Evolutionary conservation across 2,888 invertebrate genomes (phyloP).

Genomic region (Liopterus haemorrhoidalis): DNA sequence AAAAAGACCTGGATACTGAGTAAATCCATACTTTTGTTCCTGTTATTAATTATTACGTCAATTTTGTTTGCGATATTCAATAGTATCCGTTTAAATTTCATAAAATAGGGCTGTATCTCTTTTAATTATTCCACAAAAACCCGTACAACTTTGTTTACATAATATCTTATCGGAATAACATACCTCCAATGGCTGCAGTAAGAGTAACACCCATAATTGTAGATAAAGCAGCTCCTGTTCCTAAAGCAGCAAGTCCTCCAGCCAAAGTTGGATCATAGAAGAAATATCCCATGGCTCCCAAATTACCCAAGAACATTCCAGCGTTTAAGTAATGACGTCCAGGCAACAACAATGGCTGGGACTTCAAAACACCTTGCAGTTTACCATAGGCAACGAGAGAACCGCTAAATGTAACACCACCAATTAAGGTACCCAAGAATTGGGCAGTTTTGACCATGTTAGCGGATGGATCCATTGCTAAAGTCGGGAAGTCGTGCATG

Average conservation of each 20-base stretch:
- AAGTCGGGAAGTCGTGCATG: slow-evolving; percentile 75
- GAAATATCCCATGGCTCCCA: slow-evolving; percentile 69
- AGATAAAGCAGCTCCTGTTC: slow-evolving; percentile 69
- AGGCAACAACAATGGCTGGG: slow-evolving; percentile 74
- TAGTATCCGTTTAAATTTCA: too few relatives aligned
- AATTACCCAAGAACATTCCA: slow-evolving; percentile 60
- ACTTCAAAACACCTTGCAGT: slow-evolving; percentile 73
- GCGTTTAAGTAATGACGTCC: slow-evolving; percentile 75
- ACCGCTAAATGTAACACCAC: slow-evolving; percentile 85
- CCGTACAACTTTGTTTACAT: too few relatives aligned
- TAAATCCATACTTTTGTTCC: too few relatives aligned
- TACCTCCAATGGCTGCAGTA: slow-evolving; percentile 84
- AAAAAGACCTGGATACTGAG: too few relatives aligned
- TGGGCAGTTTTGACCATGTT: slow-evolving; percentile 77
- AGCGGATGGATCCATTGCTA: slow-evolving; percentile 74
- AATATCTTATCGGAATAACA: slow-evolving; percentile 10
- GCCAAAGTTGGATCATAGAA: slow-evolving; percentile 56
- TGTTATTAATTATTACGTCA: too few relatives aligned
- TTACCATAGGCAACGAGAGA: slow-evolving; percentile 86
- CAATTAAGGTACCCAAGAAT: slow-evolving; percentile 84
- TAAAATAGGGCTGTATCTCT: too few relatives aligned
- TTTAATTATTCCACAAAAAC: slow-evolving; percentile 12
- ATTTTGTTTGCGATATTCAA: too few relatives aligned
- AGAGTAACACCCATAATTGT: slow-evolving; percentile 80
- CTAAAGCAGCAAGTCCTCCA: slow-evolving; percentile 67